phyloP scores from a whole-genome alignment of 2,113 vertebrate species.

The Oryzias celebensis region DNA sequence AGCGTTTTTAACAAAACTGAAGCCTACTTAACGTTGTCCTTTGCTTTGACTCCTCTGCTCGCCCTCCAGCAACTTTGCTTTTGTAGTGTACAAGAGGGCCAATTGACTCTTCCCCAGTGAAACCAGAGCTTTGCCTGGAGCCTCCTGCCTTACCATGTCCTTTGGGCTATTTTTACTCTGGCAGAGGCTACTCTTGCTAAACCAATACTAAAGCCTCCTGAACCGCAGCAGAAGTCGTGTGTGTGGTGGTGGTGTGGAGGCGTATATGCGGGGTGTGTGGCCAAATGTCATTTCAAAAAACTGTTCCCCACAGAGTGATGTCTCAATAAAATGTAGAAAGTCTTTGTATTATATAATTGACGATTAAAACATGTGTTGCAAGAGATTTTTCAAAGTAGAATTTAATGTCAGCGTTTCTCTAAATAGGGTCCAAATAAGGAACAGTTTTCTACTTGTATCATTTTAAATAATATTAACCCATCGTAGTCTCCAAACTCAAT shows the following conservation, averaged over 20 bases:
- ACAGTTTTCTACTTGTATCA: no score
- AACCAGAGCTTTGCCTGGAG: constrained; percentile 68
- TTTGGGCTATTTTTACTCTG: constrained; percentile 74
- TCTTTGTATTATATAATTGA: background rate
- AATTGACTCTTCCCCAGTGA: constrained; percentile 70
- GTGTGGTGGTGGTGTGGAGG: constrained; percentile 12
- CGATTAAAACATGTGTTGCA: background rate
- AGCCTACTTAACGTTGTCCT: constrained; percentile 38
- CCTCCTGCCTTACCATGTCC: constrained; percentile 65
- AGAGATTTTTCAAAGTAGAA: background rate
- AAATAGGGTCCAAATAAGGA: no score
- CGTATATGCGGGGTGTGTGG: constrained; percentile 11
- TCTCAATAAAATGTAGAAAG: constrained; percentile 4
- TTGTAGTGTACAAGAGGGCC: constrained; percentile 52
- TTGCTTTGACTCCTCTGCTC: constrained; percentile 34
- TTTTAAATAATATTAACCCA: no score
- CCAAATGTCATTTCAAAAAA: constrained; percentile 10
- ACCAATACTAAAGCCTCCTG: constrained; percentile 53
- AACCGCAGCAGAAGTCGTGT: constrained; percentile 31
- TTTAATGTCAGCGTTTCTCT: no score
- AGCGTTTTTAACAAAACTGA: constrained; percentile 29
- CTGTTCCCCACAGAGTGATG: background rate
- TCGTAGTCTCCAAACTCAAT: no score
- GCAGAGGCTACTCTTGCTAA: constrained; percentile 57
- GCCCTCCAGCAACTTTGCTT: constrained; percentile 43